Base-by-base conservation (phyloP, 2,797 vertebrate genomes). In the Kryptopterus vitreolus region DNA sequence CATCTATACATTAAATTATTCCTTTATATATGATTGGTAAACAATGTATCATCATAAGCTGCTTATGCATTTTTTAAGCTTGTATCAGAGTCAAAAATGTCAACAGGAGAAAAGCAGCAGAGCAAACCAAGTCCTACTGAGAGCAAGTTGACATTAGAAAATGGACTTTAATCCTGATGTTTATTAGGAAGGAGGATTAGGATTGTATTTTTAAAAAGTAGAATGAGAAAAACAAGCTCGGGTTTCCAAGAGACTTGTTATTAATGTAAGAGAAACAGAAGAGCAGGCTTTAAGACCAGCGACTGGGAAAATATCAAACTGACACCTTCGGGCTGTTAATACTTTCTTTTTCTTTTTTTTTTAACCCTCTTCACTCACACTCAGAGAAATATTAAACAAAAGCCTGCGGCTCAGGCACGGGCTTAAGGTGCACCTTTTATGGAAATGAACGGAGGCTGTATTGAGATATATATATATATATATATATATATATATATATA, bases 121-220 rank as follows among this genome's bases (percentile, higher is more conserved):
- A 46, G 58, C 7, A 24, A 26, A 58, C n/a, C 9, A 6, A n/a
- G 35, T 33, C 59, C 29, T 31, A 7, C 15, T 33, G 22, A 43
- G 62, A 38, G 33, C 33, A n/a, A 26, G 65, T 48, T 68, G 46
- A 68, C 48, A 52, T 33, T 53, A 22, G 68, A 52, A 31, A 33
- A 52, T 22, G 26, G 10, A 31, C 26, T 71, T 52, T 71, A 71
- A 71, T 71, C 26, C 68, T 71, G 46, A 31, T 71, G 68, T 53
- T 71, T 52, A 71, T 70, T 70, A 48, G 13, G n/a, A n/a, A n/a
- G n/a, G n/a, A n/a, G n/a, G 66, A 26, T 24, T 4, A 26, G 38
- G 24, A 26, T 26, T 69, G 66, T 69, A 6, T 70, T 70, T 70
- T 52, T 24, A 18, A 65, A 33, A 35, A 65, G 26, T 52, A 4